A percentile compares a stretch with the other conserved stretches of the same genome.
phyloP scores from a whole-genome alignment of 2,113 vertebrate species.

The Coptodon bakossiorum region DNA sequence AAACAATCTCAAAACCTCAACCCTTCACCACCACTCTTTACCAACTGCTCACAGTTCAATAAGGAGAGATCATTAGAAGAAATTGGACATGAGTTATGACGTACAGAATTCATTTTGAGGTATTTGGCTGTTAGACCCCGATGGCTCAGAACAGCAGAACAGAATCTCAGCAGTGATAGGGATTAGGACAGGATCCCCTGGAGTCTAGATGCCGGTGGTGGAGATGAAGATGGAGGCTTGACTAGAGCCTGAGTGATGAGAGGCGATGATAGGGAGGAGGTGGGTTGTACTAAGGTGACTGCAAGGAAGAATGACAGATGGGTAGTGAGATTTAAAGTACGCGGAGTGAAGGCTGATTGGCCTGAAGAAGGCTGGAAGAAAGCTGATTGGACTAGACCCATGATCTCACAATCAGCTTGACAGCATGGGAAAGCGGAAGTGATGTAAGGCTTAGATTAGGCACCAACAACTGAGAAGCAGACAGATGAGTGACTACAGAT shows the following conservation, averaged over 20 bases:
- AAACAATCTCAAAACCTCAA: not conserved
- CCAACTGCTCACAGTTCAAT: not conserved
- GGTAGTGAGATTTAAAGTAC: not conserved
- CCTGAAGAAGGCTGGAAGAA: not conserved
- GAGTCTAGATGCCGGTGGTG: rapidly evolving
- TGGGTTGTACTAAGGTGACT: not conserved
- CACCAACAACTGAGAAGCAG: no score
- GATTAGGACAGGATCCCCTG: rapidly evolving
- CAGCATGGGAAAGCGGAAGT: no score
- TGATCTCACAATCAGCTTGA: no score
- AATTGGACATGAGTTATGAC: not conserved
- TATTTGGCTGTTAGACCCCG: not conserved
- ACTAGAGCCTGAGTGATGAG: not conserved
- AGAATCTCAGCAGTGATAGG: not conserved
- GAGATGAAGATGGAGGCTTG: not conserved
- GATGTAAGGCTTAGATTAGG: no score
- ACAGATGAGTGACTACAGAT: no score
- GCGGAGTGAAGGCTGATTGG: not conserved
- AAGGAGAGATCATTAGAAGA: not conserved
- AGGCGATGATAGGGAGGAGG: rapidly evolving
- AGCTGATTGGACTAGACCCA: not conserved
- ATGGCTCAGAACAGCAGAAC: not conserved
- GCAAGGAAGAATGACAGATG: not conserved
- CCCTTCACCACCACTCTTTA: not conserved
- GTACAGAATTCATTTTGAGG: not conserved